A percentile compares a stretch with the other conserved stretches of the same genome.
phyloP scores from a whole-genome alignment of 2,797 vertebrate genomes.

The Acridotheres tristis region DNA sequence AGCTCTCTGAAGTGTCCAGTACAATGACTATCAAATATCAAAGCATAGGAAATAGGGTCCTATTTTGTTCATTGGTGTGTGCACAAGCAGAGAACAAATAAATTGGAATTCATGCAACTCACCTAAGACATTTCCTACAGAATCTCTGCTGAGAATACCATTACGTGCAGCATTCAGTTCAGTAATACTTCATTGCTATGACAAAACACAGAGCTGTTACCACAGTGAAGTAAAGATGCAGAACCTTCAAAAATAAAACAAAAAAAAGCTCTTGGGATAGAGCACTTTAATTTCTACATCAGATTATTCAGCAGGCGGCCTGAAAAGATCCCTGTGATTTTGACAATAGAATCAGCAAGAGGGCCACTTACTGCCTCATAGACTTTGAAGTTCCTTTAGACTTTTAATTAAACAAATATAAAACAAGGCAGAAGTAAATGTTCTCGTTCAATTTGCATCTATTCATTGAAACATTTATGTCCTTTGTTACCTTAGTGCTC shows the following conservation, averaged over 20 bases:
- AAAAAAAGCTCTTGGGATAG: background rate
- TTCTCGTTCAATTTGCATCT: background rate
- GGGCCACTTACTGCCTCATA: background rate
- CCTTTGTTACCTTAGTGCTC: background rate
- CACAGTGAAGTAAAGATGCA: background rate
- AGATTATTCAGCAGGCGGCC: background rate
- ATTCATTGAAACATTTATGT: background rate
- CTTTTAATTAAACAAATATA: constrained; percentile 26
- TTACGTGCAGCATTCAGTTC: background rate
- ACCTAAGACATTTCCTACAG: background rate
- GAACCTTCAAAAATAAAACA: background rate
- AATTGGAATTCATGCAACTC: background rate
- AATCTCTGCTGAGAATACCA: background rate
- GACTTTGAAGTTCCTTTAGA: background rate
- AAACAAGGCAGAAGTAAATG: constrained; percentile 1
- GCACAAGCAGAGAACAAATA: background rate
- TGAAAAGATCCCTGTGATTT: background rate
- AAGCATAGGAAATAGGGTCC: background rate
- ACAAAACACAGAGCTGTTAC: background rate
- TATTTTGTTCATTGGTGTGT: background rate
- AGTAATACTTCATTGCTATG: background rate
- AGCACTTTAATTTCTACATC: background rate
- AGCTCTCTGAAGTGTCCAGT: background rate
- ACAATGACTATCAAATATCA: constrained; percentile 49
- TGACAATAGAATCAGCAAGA: background rate